Base-by-base conservation (phyloP, 2,113 vertebrate species). In the Drymodes brunneopygia region DNA sequence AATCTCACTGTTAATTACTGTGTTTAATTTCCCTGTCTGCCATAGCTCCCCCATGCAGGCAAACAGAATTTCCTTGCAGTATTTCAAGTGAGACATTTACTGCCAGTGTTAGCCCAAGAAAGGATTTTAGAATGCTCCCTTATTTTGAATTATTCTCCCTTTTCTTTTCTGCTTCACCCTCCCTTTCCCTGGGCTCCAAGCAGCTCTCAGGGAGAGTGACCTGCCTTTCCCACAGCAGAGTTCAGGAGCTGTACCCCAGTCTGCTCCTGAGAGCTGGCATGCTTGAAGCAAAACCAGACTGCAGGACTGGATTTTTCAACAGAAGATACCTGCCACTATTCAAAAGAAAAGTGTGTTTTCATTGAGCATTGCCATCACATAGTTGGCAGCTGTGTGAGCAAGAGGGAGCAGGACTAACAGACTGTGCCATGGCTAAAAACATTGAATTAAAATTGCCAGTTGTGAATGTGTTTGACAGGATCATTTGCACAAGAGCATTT, bases 81-180 rank as follows among this genome's bases (percentile, higher is more conserved):
- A 92, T 94, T 96, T 95, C 87, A 94, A 80, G 71, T 22, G 31
- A 91, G 81, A 80, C 35, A 29, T 95, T 97, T 95, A 89, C 90
- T 90, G 71, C 81, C 36, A 44, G 35, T 35, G 42, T 44, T 73
- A 93, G 22, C 40, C 61, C 53, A 87, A 92, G 58, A 91, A 92
- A 91, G 85, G 80, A 61, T 94, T 94, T 95, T 84, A 50, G 56
- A 93, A 74, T 80, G 78, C 36, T 85, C 61, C 69, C 54, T 89
- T 72, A 81, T 95, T 95, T 94, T 90, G 90, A 96, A 44, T 87
- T 85, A 83, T 88, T 73, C 83, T 77, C 71, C 27, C 71, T 88
- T 66, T 72, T 85, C 66, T 50, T 36, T 92, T 7, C 81, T 93
- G 53, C 62, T 80, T 82, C 28, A 38, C 47, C 35, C 15, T 74